These are phyloP conservation scores for Ginglymostoma cirratum DNA, from an alignment of 2,113 vertebrate genomes.

Conservation along the genomic window DNA sequence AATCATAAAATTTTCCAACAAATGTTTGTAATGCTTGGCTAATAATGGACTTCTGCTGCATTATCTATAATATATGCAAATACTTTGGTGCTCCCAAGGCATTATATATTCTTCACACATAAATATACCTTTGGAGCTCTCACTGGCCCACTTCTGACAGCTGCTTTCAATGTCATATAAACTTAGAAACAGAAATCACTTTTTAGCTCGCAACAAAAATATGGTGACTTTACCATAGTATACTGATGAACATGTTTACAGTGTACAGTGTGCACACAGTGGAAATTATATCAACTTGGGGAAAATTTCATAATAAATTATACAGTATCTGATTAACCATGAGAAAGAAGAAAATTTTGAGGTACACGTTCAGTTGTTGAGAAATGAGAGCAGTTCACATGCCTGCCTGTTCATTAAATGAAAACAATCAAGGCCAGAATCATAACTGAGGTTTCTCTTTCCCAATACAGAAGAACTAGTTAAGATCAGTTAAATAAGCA, in stretches of 20 bases:
- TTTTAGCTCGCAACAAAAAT: background rate
- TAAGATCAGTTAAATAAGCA: background rate
- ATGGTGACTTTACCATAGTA: background rate
- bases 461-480: background rate
- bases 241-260: background rate
- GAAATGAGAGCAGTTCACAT: background rate
- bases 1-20: conserved; percentile 8
- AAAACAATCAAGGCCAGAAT: background rate
- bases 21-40: background rate
- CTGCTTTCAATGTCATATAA: background rate
- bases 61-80: conserved; percentile 28
- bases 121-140: background rate
- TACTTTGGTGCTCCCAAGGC: background rate
- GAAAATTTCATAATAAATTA: background rate
- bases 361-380: background rate
- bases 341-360: background rate
- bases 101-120: conserved; percentile 23
- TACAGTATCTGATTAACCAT: background rate
- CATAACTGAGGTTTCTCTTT: background rate
- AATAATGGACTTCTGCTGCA: conserved; percentile 14
- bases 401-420: background rate
- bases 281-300: background rate
- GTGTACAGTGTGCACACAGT: background rate
- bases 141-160: background rate
- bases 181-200: background rate